Evolutionary conservation across 2,888 invertebrate genomes (phyloP).

Genomic region (Noctuana brunneofusca): DNA sequence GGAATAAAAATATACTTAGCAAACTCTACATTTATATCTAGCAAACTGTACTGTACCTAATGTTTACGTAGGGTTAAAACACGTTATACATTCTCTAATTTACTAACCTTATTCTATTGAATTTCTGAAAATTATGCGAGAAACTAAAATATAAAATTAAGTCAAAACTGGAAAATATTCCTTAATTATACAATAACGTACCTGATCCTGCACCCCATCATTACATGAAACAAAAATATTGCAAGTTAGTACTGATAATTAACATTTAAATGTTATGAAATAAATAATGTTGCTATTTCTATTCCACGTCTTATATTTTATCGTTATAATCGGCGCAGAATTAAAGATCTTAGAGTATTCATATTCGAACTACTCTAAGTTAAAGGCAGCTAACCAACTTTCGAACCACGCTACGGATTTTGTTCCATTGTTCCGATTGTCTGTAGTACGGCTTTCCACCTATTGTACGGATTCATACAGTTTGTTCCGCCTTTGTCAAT

Average conservation of each 20-base stretch:
- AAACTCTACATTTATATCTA: conserved; percentile 27
- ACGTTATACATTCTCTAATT: conserved; percentile 20
- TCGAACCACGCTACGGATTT: conserved; percentile 63
- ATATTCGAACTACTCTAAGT: conserved; percentile 35
- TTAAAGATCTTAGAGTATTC: too few relatives aligned
- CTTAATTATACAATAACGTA: conserved; percentile 51
- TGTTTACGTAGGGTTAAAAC: conserved; percentile 15
- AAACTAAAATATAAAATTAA: background rate
- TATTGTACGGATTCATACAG: conserved; percentile 53
- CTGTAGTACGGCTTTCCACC: conserved; percentile 59
- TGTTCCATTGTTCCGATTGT: conserved; percentile 54
- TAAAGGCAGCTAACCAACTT: conserved; percentile 49
- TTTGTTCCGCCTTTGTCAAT: conserved; percentile 46
- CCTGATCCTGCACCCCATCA: conserved; percentile 66
- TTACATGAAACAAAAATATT: conserved; percentile 65
- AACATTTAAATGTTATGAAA: background rate
- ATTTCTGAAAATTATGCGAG: conserved; percentile 3
- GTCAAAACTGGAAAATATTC: background rate
- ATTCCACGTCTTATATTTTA: too few relatives aligned
- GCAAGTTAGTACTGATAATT: background rate
- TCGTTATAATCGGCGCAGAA: too few relatives aligned
- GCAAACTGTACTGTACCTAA: conserved; percentile 22
- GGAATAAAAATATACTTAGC: conserved; percentile 18
- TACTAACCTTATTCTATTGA: conserved; percentile 14
- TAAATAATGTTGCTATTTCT: background rate